Evolutionary conservation across 2,888 invertebrate species (phyloP).

Genomic region (Sarcophaga subvicina): DNA sequence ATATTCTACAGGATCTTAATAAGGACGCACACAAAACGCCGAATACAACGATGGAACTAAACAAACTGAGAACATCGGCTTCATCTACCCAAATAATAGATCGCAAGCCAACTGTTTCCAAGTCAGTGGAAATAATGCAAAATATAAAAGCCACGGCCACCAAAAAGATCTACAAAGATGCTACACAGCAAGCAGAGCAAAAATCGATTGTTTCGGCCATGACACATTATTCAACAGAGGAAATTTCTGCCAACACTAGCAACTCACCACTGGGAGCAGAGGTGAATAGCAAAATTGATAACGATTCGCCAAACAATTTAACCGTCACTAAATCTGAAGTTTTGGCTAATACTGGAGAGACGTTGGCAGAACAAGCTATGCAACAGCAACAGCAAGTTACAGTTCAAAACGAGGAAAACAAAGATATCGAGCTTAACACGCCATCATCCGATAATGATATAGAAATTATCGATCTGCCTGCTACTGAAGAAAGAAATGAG

Average conservation of each 20-base stretch:
- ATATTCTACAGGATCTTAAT: constrained; percentile 22
- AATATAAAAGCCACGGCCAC: not conserved
- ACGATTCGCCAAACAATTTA: too few species aligned
- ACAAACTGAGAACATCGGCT: not conserved
- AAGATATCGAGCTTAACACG: too few species aligned
- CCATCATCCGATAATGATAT: too few species aligned
- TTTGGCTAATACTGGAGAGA: too few species aligned
- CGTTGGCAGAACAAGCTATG: too few species aligned
- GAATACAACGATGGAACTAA: not conserved
- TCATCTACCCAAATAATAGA: not conserved
- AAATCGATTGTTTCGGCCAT: not conserved
- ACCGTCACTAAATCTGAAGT: too few species aligned
- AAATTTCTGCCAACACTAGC: not conserved
- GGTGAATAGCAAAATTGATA: too few species aligned
- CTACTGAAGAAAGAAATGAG: too few species aligned
- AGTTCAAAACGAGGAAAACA: too few species aligned
- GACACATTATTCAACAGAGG: not conserved
- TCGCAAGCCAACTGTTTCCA: not conserved
- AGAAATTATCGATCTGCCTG: too few species aligned
- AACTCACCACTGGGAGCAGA: not conserved
- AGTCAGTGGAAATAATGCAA: constrained; percentile 1
- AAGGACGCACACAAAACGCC: not conserved
- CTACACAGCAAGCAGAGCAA: constrained; percentile 1
- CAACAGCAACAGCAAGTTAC: too few species aligned
- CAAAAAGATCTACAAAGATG: not conserved